Evolutionary conservation across 2,113 vertebrate genomes (phyloP).

Genomic region (Hassar affinis): DNA sequence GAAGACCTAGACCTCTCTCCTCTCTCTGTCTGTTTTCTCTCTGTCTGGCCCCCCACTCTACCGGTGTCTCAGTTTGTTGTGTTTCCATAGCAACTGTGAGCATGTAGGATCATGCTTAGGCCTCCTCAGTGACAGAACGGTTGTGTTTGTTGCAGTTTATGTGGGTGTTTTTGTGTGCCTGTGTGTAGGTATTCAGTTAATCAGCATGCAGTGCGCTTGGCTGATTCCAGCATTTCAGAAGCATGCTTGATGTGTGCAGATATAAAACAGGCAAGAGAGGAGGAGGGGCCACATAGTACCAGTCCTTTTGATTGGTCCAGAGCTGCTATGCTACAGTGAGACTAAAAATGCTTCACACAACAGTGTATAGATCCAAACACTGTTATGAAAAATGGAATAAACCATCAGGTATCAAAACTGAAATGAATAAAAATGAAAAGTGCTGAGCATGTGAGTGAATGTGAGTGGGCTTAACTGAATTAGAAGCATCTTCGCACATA

Average conservation of each 20-base stretch:
- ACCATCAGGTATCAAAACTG: not conserved
- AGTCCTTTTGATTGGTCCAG: constrained; percentile 22
- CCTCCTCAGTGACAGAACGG: constrained; percentile 31
- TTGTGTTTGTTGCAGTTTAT: constrained; percentile 38
- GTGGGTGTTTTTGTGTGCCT: constrained; percentile 30
- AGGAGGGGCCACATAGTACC: constrained; percentile 4
- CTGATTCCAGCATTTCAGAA: constrained; percentile 33
- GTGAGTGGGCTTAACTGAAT: not conserved
- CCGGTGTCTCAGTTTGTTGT: constrained; percentile 42
- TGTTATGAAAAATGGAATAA: not conserved
- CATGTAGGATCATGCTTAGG: constrained; percentile 41
- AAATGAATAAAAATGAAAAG: not conserved
- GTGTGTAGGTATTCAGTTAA: constrained; percentile 41
- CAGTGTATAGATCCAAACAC: not conserved
- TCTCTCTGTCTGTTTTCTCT: not conserved
- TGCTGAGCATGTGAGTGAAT: not conserved
- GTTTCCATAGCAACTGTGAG: constrained; percentile 45
- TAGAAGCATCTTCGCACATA: not conserved
- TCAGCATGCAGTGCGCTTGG: constrained; percentile 40
- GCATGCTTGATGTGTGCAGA: constrained; percentile 35
- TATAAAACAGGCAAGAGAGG: constrained; percentile 15
- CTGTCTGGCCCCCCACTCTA: constrained; percentile 11
- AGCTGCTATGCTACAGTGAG: not conserved
- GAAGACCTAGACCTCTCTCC: not conserved
- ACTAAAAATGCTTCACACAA: not conserved